These are phyloP conservation scores for Hylaeus volcanicus DNA, from an alignment of 1,140 invertebrate species.

Conservation along the genomic window DNA sequence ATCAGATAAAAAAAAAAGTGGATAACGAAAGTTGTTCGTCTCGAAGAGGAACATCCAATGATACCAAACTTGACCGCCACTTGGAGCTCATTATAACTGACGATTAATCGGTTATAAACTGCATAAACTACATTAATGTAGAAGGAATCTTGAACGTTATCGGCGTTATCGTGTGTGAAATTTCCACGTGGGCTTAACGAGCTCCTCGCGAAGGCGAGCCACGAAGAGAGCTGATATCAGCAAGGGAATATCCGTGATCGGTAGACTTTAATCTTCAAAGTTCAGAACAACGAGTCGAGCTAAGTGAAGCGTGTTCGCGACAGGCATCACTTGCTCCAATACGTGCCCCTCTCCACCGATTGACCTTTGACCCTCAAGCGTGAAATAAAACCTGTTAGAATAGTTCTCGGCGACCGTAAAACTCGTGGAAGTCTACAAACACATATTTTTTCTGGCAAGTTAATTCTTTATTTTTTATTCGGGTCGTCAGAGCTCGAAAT, in stretches of 20 bases:
- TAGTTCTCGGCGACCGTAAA: neutral
- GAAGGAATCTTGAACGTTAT: neutral
- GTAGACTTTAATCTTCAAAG: constrained; percentile 41
- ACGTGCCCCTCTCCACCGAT: neutral
- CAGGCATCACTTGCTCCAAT: constrained; percentile 27
- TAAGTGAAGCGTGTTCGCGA: constrained; percentile 9
- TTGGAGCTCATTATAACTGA: too few relatives aligned
- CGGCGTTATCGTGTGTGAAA: constrained; percentile 19
- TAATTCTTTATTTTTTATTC: too few relatives aligned
- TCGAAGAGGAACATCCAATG: too few relatives aligned
- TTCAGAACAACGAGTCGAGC: constrained; percentile 1
- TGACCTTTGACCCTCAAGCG: constrained; percentile 54
- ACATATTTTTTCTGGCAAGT: too few relatives aligned
- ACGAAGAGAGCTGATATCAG: constrained; percentile 1
- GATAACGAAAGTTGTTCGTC: too few relatives aligned
- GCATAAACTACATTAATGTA: too few relatives aligned
- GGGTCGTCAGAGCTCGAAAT: too few relatives aligned
- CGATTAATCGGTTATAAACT: neutral
- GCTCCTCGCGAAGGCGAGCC: too few relatives aligned
- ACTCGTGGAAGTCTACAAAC: neutral
- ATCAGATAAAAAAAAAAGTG: too few relatives aligned
- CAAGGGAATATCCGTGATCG: constrained; percentile 22
- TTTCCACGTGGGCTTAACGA: constrained; percentile 20
- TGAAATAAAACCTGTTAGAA: constrained; percentile 37
- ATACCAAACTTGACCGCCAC: too few relatives aligned